Evolutionary conservation across 2,888 invertebrate species (phyloP), one percentile per base, ranked within the genome.

Genomic region (Microchrysa polita): DNA sequence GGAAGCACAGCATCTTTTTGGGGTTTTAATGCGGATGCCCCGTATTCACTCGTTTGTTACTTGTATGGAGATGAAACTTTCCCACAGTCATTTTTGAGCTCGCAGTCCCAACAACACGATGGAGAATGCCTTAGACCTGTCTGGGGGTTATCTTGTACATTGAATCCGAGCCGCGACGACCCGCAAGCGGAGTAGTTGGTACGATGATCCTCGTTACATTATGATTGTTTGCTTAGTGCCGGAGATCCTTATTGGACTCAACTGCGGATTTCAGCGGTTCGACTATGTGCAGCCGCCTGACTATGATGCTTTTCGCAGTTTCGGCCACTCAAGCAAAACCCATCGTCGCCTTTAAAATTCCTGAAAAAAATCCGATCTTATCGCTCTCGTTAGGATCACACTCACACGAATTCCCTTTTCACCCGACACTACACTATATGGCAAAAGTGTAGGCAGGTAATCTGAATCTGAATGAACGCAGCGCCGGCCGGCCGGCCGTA

Each of bases 21-120:
- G 2, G 27, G 27, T 34, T 34, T n/a, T n/a, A 7, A 5, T 2
- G 20, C 22, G 55, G 55, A 16, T 55, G 55, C 55, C 20, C 20
- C 53, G n/a, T n/a, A n/a, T n/a, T 18, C 16, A 55, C 55, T 55
- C 55, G 55, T 20, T n/a, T n/a, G n/a, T n/a, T n/a, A 20, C 22
- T 20, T 20, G 10, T 16, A 20, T 18, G 20, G 18, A 55, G 63
- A 74, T 59, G 72, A 74, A 63, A 73, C 67, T 69, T 72, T 74
- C 71, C 76, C 76, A 74, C 75, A 74, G 73, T 76, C 73, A 74
- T 75, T 74, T 63, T 67, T 48, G 73, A 71, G n/a, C n/a, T n/a
- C n/a, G n/a, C n/a, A n/a, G 72, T 61, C 55, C 23, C 53, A 69
- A 55, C 27, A 34, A 34, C 27, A 34, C 27, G 27, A 34, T 34